Evolutionary conservation across 2,797 vertebrate species (phyloP).

Genomic region (Sebastes minor): DNA sequence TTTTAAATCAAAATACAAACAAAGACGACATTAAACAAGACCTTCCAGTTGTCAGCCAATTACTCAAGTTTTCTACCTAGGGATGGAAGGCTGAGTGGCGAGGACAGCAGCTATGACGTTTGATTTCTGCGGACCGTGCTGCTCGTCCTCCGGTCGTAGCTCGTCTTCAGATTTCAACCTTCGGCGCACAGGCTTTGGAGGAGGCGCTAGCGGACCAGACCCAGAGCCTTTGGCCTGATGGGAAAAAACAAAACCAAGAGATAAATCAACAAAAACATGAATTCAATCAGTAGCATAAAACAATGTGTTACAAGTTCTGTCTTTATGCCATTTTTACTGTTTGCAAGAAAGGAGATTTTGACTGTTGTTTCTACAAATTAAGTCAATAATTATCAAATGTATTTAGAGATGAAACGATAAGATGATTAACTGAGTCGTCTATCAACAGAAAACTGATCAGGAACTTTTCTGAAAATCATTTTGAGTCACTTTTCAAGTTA

Average conservation of each 20-base stretch:
- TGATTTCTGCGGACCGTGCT: conserved; percentile 89
- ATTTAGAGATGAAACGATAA: background rate
- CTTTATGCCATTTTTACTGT: background rate
- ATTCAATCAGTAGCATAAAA: background rate
- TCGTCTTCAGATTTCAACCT: conserved; percentile 99
- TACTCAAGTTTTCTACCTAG: conserved; percentile 81
- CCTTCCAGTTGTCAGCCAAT: too few species aligned
- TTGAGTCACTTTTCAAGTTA: background rate
- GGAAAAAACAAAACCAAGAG: background rate
- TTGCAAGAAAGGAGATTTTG: background rate
- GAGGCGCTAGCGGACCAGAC: conserved; percentile 91
- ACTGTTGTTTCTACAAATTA: background rate
- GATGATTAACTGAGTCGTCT: background rate
- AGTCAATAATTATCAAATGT: background rate
- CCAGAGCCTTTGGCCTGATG: conserved; percentile 87
- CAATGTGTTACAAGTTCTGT: background rate
- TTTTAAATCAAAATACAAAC: background rate
- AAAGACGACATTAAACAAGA: background rate
- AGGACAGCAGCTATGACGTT: conserved; percentile 90
- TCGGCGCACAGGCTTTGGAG: conserved; percentile 95
- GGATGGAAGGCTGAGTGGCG: conserved; percentile 94
- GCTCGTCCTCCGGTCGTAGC: conserved; percentile 93
- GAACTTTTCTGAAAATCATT: background rate
- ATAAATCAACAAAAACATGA: background rate
- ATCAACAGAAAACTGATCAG: background rate